Conservation (phyloP, 2,113 vertebrate species). For the Chiloscyllium plagiosum region DNA sequence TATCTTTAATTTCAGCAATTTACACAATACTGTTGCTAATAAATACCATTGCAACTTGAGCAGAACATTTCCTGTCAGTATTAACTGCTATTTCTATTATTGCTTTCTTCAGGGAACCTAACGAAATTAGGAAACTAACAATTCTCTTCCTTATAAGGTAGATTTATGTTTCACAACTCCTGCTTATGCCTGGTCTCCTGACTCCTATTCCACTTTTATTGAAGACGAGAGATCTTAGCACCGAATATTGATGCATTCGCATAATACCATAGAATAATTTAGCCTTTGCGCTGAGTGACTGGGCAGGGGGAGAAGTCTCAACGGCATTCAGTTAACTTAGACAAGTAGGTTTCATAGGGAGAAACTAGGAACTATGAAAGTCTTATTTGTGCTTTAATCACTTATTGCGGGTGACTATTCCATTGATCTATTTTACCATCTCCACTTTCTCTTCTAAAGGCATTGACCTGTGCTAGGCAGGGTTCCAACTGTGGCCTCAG, state of each 20-base stretch:
- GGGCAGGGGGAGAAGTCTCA: not conserved
- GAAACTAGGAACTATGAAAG: not conserved
- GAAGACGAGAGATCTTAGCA: not conserved
- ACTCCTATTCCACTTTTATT: not conserved
- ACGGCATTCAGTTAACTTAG: not conserved
- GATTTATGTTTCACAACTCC: not conserved
- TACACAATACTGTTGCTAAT: not conserved
- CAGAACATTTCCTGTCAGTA: not conserved
- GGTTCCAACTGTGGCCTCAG: not conserved
- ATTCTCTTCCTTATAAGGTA: not conserved
- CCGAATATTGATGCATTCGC: not conserved
- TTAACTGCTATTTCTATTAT: not conserved
- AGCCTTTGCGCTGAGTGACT: not conserved
- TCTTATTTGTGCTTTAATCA: not conserved
- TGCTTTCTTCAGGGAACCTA: not conserved
- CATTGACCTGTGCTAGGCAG: not conserved
- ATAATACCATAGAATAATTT: not conserved
- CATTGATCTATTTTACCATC: not conserved
- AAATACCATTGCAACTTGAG: conserved; percentile 23
- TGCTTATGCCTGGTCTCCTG: not conserved
- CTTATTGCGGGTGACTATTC: not conserved
- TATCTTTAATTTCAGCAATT: not conserved
- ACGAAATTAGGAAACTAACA: conserved; percentile 7
- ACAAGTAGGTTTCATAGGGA: not conserved
- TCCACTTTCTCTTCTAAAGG: not conserved